These are phyloP conservation scores for Sturnira hondurensis DNA, from an alignment of 2,113 vertebrate genomes.

Conservation along the genomic window DNA sequence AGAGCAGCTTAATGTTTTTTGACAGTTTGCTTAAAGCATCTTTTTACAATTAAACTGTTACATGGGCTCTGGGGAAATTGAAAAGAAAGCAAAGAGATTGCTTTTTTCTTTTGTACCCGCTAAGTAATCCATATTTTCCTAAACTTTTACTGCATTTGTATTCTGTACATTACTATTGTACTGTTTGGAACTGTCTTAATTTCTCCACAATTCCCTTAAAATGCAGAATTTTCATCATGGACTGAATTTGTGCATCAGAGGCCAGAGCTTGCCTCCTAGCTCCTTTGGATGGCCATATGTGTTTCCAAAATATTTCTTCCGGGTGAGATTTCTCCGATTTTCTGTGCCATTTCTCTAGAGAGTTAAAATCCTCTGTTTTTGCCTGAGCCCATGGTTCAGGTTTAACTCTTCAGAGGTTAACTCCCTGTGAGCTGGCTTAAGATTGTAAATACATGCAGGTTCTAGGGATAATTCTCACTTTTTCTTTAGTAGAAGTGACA, in stretches of 20 bases:
- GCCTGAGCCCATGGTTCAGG: background rate
- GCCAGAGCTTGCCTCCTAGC: background rate
- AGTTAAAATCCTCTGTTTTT: background rate
- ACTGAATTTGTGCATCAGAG: background rate
- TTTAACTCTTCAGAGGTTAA: background rate
- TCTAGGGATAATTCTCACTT: background rate
- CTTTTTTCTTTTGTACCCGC: background rate
- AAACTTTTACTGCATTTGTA: background rate
- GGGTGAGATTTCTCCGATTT: slow-evolving; percentile 2
- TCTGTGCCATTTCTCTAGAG: background rate
- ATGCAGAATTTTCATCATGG: background rate
- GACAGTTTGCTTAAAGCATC: background rate
- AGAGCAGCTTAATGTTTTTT: background rate
- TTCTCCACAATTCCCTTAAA: background rate
- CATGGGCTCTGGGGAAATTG: background rate
- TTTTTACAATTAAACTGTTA: slow-evolving; percentile 34
- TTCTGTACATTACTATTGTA: background rate
- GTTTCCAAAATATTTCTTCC: background rate
- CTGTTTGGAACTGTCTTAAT: background rate
- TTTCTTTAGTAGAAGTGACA: background rate
- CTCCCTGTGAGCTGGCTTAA: background rate
- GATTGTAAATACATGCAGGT: background rate
- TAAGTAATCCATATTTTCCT: slow-evolving; percentile 24
- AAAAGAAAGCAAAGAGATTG: slow-evolving; percentile 8
- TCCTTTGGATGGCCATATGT: background rate